Base-by-base conservation (phyloP, 23 tunicate species). In the Diplosoma virens region DNA sequence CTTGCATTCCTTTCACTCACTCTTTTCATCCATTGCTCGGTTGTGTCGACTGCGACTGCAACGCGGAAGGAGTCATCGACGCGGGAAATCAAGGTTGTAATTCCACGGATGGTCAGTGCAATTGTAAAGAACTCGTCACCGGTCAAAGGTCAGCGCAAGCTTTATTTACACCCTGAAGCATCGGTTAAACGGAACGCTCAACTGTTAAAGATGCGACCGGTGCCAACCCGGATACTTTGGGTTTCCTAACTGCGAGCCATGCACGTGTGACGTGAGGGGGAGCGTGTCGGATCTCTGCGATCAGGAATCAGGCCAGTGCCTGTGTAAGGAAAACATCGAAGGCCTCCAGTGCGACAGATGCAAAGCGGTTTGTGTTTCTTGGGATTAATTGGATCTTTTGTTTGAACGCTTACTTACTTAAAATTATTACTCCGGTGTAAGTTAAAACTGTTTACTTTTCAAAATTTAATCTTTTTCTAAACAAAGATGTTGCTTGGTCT, bases 271-370 rank as follows among this genome's bases (percentile, higher is more conserved):
- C 47, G 80, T 37, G 21, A 71, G 91, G 18, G 99, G 99, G 1
- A 80, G 78, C 32, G 79, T 73, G 1, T 80, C 90, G 18, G 92
- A 95, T 28, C 68, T 70, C 2, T 95, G 99, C 54, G 95, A 95
- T 47, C 77, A 82, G 6, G 48, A 21, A 20, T 65, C 78, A 4
- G 99, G 99, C 2, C 89, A 91, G 28, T 95, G 99, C 59, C 30
- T 59, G n/a, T 95, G 99, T 65, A 95, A 95, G 48, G 78, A 79
- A 59, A 95, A 95, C 63, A 96, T 95, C 3, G 99, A 95, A 68
- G 99, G 99, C 0, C 92, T 72, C 7, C 86, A 81, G 50, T 95
- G 99, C 54, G 86, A 79, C 32, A 47, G 95, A 27, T 95, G 99
- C 87, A 89, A 89, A 75, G 70, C n/a, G 80, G 98, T 89, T 24